Evolutionary conservation across 2,888 invertebrate genomes (phyloP), one percentile per base, ranked within the genome.

Genomic region (Standfussiana lucernea): DNA sequence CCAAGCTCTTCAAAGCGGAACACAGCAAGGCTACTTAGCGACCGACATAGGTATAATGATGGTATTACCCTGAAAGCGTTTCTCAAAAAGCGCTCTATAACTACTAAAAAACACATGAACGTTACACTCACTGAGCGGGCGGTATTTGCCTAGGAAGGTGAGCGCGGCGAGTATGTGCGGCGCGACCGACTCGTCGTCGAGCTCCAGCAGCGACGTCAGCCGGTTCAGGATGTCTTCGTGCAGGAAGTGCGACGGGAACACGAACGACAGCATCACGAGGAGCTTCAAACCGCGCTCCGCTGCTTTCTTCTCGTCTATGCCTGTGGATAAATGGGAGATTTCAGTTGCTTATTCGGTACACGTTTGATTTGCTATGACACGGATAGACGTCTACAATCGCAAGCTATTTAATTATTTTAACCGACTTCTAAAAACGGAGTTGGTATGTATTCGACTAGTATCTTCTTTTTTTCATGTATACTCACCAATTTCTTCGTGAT

Each of bases 161-260:
- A 99, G 97, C 37, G 98, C 98, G 84, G 98, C 98, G 0, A 99
- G 97, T 62, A 99, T 98, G 86, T 98, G 97, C 6, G 99, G 98
- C 73, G 98, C 98, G 13, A 98, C 98, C 89, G 97, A 97, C 83
- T 98, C 98, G 86, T 99, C 98, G 77, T 99, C 98, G 90, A 98
- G 95, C 88, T 98, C 98, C 84, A 99, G 97, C 91, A 99, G 97
- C 71, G 97, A 97, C 74, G 98, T 97, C 75, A 99, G 96, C 87
- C 98, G 98, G 89, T 97, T 97, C 86, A 99, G 96, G 73, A 99
- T 98, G 90, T 99, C 98, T 85, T 98, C 97, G 93, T 98, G 98
- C 80, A 99, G 97, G 96, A 99, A 99, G 94, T 99, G 99, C 1
- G 98, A 98, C 15, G 99, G 99, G 95, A 99, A 99, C 84, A 99